These are phyloP conservation scores for Dermolepida albohirtum DNA, from an alignment of 2,888 invertebrate species.

Conservation along the genomic window DNA sequence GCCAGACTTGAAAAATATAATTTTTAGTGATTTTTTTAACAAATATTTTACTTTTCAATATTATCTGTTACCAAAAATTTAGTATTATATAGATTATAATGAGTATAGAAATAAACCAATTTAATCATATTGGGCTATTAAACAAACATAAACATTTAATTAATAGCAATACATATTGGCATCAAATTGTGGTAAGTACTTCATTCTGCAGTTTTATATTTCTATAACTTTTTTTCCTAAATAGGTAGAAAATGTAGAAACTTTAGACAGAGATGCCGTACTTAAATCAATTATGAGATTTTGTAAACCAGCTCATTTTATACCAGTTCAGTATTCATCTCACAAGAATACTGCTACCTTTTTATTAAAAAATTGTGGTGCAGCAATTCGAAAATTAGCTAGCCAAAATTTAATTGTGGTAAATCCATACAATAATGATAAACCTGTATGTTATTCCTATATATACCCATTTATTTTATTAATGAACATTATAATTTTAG, in stretches of 20 bases:
- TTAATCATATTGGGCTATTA: constrained; percentile 35
- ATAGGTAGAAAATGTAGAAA: constrained; percentile 58
- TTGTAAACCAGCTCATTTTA: constrained; percentile 66
- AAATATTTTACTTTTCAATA: too few species aligned
- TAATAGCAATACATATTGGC: constrained; percentile 44
- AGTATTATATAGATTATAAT: too few species aligned
- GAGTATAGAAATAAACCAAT: constrained; percentile 39
- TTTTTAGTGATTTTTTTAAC: too few species aligned
- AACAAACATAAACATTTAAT: constrained; percentile 30
- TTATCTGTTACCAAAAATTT: too few species aligned
- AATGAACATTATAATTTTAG: constrained; percentile 49
- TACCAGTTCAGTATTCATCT: constrained; percentile 65
- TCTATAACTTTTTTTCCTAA: constrained; percentile 25
- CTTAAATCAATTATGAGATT: constrained; percentile 64
- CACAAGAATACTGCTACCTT: constrained; percentile 62
- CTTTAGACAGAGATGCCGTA: constrained; percentile 61
- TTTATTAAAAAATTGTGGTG: constrained; percentile 66
- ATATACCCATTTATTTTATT: not conserved
- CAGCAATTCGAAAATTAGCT: constrained; percentile 66
- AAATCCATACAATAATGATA: constrained; percentile 52
- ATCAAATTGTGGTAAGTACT: constrained; percentile 45
- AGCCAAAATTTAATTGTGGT: constrained; percentile 63
- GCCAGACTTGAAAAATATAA: too few species aligned
- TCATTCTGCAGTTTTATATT: too few species aligned
- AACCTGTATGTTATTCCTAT: constrained; percentile 52